Evolutionary conservation across 1,140 invertebrate genomes (phyloP), one percentile per base, ranked within the genome.

Genomic region (Papilio helenus): DNA sequence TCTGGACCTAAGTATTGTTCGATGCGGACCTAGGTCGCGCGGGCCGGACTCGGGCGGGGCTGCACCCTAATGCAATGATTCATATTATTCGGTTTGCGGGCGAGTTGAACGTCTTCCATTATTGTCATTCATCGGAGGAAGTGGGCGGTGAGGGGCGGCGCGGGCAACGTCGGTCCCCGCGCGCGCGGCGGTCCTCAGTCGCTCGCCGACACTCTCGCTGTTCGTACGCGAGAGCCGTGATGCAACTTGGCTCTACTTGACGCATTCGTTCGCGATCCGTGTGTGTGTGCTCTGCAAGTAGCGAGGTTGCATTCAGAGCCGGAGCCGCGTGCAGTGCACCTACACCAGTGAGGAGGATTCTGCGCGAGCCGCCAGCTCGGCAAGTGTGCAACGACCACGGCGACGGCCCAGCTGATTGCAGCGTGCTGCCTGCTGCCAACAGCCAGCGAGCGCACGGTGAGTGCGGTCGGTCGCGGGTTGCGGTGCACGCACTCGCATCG

Each of bases 1-100:
- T 61, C 3, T 65, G 34, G 68, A 72, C 34, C 34, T 72, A n/a
- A n/a, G 68, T 10, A 16, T 39, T 26, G 26, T 18, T 14, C 29
- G 26, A 71, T 83, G 83, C 84, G 81, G 83, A 79, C 68, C 81
- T 77, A 83, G 86, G 87, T 89, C 88, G 86, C 84, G 85, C 87
- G 86, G 86, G 83, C 88, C 83, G 88, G 86, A 88, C 89, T 89
- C 89, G 89, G 91, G 89, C 91, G 90, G 92, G 90, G 90, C 93
- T 93, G 93, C 92, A 94, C 93, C 93, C 92, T 94, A 93, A 93
- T 93, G 93, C 93, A 94, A 94, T 94, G 93, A 94, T 94, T 94
- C 93, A 94, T 93, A 93, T 94, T 93, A 93, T 93, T 94, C 91
- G 92, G 93, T 93, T 93, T 93, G 92, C 93, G 92, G 91, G 89